Evolutionary conservation across 2,113 vertebrate genomes (phyloP).

Genomic region (Cyrtonyx montezumae): DNA sequence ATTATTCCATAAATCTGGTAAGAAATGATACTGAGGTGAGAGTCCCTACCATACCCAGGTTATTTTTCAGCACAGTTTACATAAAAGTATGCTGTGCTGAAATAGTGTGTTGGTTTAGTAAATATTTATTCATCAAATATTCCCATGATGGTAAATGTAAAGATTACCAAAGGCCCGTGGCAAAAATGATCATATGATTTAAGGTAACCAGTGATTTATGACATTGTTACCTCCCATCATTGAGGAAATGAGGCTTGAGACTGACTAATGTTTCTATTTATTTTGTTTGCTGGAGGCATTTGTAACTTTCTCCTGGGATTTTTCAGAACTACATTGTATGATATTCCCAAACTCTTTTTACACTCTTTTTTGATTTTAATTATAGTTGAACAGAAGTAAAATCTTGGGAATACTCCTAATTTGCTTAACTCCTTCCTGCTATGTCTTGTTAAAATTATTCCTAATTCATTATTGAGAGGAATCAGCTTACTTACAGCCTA

Average conservation of each 20-base stretch:
- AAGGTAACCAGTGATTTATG: constrained; percentile 78
- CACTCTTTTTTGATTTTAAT: constrained; percentile 76
- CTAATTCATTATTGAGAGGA: constrained; percentile 12
- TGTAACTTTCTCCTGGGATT: constrained; percentile 72
- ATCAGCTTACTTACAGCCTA: background rate
- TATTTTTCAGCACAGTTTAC: constrained; percentile 38
- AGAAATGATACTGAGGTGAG: background rate
- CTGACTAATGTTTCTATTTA: constrained; percentile 80
- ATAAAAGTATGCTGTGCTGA: constrained; percentile 8
- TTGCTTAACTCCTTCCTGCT: constrained; percentile 57
- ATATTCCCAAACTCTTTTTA: constrained; percentile 36
- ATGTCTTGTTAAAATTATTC: background rate
- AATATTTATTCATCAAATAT: constrained; percentile 73
- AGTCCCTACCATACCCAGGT: background rate
- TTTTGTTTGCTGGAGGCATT: constrained; percentile 79
- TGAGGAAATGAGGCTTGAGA: constrained; percentile 78
- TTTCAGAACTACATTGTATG: constrained; percentile 39
- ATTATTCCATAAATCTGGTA: constrained; percentile 14
- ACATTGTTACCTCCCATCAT: constrained; percentile 69
- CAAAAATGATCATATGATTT: constrained; percentile 63
- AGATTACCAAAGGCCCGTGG: constrained; percentile 65
- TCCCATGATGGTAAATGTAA: constrained; percentile 54
- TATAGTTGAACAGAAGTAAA: constrained; percentile 64
- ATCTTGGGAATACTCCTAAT: constrained; percentile 60
- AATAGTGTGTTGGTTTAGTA: constrained; percentile 17